These are phyloP conservation scores for Linhomoeus sp. DNA, from an alignment of 2,888 invertebrate species.

Conservation along the genomic window DNA sequence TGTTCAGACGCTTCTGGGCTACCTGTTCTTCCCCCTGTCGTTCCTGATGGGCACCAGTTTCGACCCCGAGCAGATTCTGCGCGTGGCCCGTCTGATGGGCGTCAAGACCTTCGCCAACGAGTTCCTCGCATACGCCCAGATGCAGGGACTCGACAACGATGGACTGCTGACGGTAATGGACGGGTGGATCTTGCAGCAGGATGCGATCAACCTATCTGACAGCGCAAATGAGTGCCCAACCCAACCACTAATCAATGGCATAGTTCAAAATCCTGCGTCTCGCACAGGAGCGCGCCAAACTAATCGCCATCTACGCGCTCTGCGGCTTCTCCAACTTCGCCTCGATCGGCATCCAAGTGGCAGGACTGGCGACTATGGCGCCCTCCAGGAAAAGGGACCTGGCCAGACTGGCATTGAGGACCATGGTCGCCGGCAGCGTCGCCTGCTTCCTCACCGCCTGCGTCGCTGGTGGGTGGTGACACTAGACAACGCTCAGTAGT, in stretches of 20 bases:
- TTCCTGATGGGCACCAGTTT: constrained; percentile 14
- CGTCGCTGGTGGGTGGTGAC: constrained; percentile 12
- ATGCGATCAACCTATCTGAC: too few relatives aligned
- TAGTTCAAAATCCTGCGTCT: too few relatives aligned
- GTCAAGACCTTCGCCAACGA: constrained; percentile 21
- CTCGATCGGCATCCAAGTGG: constrained; percentile 31
- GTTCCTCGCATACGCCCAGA: constrained; percentile 18
- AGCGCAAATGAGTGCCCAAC: too few relatives aligned
- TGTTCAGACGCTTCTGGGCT: constrained; percentile 13
- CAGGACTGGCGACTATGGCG: constrained; percentile 15
- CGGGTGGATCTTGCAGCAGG: not conserved
- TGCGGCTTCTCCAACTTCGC: constrained; percentile 34
- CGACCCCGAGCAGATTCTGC: constrained; percentile 10
- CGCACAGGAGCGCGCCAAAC: constrained; percentile 14
- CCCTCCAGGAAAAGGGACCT: constrained; percentile 11
- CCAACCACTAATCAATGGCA: too few relatives aligned
- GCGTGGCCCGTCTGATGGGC: constrained; percentile 19
- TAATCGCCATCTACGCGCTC: constrained; percentile 29
- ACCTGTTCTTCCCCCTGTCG: constrained; percentile 15
- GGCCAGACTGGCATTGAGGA: constrained; percentile 11
- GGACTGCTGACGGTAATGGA: constrained; percentile 1
- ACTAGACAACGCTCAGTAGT: too few relatives aligned
- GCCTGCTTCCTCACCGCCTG: constrained; percentile 18
- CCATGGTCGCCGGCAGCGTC: constrained; percentile 12
- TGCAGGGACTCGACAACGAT: constrained; percentile 9